Evolutionary conservation across 1,140 invertebrate species (phyloP).

Genomic region (Macrobrachium nipponense): DNA sequence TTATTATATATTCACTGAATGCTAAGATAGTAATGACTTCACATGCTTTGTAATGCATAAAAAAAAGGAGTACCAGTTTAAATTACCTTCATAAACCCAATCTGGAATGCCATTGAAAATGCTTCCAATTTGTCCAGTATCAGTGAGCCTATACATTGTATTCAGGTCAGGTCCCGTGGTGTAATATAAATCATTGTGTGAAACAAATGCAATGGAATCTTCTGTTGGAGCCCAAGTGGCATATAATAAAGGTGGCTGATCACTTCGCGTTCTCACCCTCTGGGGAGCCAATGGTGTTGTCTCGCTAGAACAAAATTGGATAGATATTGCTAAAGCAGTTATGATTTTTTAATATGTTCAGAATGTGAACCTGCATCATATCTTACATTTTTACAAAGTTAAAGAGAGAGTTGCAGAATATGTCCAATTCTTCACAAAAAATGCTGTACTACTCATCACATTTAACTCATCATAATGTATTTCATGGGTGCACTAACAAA

Average conservation of each 20-base stretch:
- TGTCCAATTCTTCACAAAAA: too few species aligned
- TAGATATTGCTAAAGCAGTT: neutral
- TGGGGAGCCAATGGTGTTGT: slow-evolving; percentile 55
- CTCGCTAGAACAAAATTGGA: slow-evolving; percentile 27
- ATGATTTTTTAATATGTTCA: neutral
- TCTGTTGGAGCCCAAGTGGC: slow-evolving; percentile 78
- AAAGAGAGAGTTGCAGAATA: too few species aligned
- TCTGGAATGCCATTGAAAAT: slow-evolving; percentile 86
- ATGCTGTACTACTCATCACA: too few species aligned
- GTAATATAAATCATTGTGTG: slow-evolving; percentile 87
- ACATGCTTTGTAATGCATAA: too few species aligned
- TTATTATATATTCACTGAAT: neutral
- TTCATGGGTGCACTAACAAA: too few species aligned
- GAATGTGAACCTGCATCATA: neutral
- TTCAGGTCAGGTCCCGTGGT: slow-evolving; percentile 64
- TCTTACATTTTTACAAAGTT: neutral
- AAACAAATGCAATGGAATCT: slow-evolving; percentile 81
- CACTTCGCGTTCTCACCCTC: slow-evolving; percentile 40
- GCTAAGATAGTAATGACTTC: too few species aligned
- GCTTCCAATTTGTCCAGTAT: slow-evolving; percentile 70
- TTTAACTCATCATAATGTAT: too few species aligned
- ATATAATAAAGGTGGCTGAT: slow-evolving; percentile 73
- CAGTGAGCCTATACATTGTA: slow-evolving; percentile 71
- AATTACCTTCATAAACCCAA: slow-evolving; percentile 84
- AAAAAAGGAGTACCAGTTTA: slow-evolving; percentile 19